phyloP scores from a whole-genome alignment of 2,888 invertebrate species.

The Piscicola geometra region DNA sequence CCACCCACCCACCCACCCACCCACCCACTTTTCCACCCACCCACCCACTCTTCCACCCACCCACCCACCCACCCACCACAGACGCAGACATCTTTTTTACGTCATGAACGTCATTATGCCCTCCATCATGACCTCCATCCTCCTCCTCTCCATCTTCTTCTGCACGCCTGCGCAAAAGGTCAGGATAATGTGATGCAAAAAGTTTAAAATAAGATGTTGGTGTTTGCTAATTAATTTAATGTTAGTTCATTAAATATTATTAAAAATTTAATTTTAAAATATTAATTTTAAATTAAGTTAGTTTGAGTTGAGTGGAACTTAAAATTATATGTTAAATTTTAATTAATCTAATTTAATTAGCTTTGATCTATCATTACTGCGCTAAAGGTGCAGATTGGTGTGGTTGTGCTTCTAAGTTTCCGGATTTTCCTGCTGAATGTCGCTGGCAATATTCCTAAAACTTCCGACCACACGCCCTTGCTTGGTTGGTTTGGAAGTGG shows the following conservation, averaged over 20 bases:
- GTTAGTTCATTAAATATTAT: not conserved
- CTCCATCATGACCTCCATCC: slow-evolving; percentile 44
- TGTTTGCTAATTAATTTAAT: not conserved
- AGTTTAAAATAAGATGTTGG: not conserved
- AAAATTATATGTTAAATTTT: too few relatives aligned
- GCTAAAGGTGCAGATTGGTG: slow-evolving; percentile 44
- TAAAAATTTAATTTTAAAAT: too few relatives aligned
- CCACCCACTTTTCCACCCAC: too few relatives aligned
- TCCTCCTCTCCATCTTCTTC: slow-evolving; percentile 44
- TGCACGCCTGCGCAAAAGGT: slow-evolving; percentile 44
- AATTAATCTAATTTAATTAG: too few relatives aligned
- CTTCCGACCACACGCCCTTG: slow-evolving; percentile 44
- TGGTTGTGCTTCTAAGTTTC: slow-evolving; percentile 44
- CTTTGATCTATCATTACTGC: slow-evolving; percentile 30
- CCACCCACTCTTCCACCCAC: too few relatives aligned
- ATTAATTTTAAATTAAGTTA: too few relatives aligned
- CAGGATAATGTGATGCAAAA: too few relatives aligned
- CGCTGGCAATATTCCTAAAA: slow-evolving; percentile 44
- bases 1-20: too few relatives aligned
- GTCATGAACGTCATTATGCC: slow-evolving; percentile 44
- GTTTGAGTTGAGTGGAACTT: too few relatives aligned
- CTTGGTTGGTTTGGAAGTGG: slow-evolving; percentile 37
- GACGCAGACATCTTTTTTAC: slow-evolving; percentile 42
- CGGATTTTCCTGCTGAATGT: slow-evolving; percentile 45
- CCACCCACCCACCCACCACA: not conserved